Percentiles rank a stretch among this genome's conserved stretches.
Evolutionary conservation across 2,797 vertebrate species (phyloP).

Genomic region (Brachyalestes nurse): DNA sequence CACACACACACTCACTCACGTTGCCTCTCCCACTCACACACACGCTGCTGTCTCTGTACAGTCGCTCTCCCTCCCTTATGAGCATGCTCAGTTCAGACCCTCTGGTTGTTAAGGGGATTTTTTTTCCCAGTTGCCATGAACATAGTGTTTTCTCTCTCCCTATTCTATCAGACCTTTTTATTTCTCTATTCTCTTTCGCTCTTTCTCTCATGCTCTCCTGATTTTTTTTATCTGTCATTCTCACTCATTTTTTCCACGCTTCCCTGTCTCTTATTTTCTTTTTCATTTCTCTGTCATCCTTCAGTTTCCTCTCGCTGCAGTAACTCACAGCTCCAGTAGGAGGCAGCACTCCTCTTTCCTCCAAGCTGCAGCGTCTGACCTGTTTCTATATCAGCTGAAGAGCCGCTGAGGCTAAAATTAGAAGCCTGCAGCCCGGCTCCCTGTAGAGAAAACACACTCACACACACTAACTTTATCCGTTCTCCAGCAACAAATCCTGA

Average conservation of each 20-base stretch:
- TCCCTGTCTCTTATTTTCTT: background rate
- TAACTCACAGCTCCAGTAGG: constrained; percentile 31
- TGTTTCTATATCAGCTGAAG: background rate
- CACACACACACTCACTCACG: constrained; percentile 5
- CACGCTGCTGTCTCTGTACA: constrained; percentile 3
- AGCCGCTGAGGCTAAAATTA: constrained; percentile 11
- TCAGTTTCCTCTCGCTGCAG: constrained; percentile 7
- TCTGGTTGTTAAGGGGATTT: constrained; percentile 9
- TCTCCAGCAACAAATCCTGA: background rate
- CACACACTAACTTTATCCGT: background rate
- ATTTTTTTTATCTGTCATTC: background rate
- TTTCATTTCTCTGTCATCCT: no score
- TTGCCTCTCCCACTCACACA: constrained; percentile 19
- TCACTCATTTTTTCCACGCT: background rate
- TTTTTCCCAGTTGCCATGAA: constrained; percentile 24
- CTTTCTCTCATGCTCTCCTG: background rate
- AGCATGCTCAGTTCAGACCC: constrained; percentile 45
- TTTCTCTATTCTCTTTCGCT: background rate
- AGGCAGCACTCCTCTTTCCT: constrained; percentile 12
- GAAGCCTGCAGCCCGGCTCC: background rate
- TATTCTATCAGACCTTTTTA: background rate
- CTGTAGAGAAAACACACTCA: background rate
- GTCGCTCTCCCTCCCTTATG: background rate
- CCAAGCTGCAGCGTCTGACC: constrained; percentile 20
- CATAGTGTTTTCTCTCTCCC: constrained; percentile 3